Evolutionary conservation across 2,888 invertebrate species (phyloP).

Genomic region (Caenorhabditis sp.): DNA sequence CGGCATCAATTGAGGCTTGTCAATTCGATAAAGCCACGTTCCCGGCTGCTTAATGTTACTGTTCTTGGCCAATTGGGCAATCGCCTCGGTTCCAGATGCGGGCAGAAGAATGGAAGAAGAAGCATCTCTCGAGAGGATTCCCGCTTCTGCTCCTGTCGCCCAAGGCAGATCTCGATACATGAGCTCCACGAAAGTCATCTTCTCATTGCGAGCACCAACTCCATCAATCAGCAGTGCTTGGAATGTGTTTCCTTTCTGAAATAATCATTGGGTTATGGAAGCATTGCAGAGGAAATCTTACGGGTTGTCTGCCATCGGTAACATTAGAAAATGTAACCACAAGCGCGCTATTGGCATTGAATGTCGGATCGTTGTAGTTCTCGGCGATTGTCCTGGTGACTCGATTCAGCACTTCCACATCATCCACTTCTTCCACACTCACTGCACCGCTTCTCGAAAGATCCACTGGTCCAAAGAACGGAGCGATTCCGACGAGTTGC

Average conservation of each 20-base stretch:
- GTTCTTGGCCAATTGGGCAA: conserved; percentile 77
- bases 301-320: conserved; percentile 63
- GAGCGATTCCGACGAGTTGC: conserved; percentile 78
- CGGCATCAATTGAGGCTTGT: conserved; percentile 68
- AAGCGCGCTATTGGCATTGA: conserved; percentile 77
- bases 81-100: conserved; percentile 81
- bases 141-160: conserved; percentile 81
- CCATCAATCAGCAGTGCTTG: conserved; percentile 81
- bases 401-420: conserved; percentile 41
- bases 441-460: conserved; percentile 71
- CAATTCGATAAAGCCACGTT: conserved; percentile 80
- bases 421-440: conserved; percentile 73
- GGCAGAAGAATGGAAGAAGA: conserved; percentile 78
- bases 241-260: conserved; percentile 79
- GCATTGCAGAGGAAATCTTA: not conserved
- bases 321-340: conserved; percentile 78
- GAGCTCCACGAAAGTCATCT: conserved; percentile 77
- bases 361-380: conserved; percentile 69
- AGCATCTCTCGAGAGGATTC: conserved; percentile 78
- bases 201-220: conserved; percentile 64
- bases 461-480: conserved; percentile 81
- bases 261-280: not conserved
- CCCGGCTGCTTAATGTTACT: conserved; percentile 81
- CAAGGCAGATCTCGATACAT: conserved; percentile 80
- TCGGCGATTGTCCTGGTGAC: conserved; percentile 71